Evolutionary conservation across 2,888 invertebrate genomes (phyloP), one percentile per base, ranked within the genome.

Genomic region (Acronicta aceris): DNA sequence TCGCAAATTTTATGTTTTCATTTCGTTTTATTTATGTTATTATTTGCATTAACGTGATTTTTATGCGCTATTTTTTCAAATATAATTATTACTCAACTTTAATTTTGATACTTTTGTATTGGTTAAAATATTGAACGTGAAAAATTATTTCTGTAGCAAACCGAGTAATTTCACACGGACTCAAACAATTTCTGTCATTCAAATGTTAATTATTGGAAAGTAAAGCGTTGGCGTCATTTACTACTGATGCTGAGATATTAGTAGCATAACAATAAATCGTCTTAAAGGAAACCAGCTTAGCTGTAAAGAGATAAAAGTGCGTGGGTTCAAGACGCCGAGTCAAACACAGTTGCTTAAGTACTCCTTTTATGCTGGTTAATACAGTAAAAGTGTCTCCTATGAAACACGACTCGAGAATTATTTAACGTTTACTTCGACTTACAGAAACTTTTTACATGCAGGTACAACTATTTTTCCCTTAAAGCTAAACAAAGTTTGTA

Each of bases 201-300:
- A 87, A 79, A 91, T 89, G 89, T 79, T 89, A 89, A 91, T 92
- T 86, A 89, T 81, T 88, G 82, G 87, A 90, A 90, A 89, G 89
- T 82, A 80, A 71, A 72, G 87, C 88, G 89, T 91, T 88, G 89
- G 90, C 85, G 88, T 89, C 74, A 70, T 82, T 79, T 81, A 81
- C 88, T 89, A 84, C 87, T 80, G 85, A 83, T 81, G 80, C 81
- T 79, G 76, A 83, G 83, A 82, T 89, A 85, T 89, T 87, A 89
- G 93, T 93, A 92, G 92, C 92, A 84, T 86, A 83, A 91, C 89
- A 89, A 93, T 92, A 93, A 92, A 92, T 90, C 81, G 85, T 88
- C 84, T 86, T 86, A 90, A 87, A 90, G 89, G 88, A 86, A 91
- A 90, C 90, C 87, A 88, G 90, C 89, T 89, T 83, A 86, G 88